Percentiles rank a stretch among this genome's conserved stretches.
Evolutionary conservation across 1,140 invertebrate genomes (phyloP).

Genomic region (Vanessa atalanta): DNA sequence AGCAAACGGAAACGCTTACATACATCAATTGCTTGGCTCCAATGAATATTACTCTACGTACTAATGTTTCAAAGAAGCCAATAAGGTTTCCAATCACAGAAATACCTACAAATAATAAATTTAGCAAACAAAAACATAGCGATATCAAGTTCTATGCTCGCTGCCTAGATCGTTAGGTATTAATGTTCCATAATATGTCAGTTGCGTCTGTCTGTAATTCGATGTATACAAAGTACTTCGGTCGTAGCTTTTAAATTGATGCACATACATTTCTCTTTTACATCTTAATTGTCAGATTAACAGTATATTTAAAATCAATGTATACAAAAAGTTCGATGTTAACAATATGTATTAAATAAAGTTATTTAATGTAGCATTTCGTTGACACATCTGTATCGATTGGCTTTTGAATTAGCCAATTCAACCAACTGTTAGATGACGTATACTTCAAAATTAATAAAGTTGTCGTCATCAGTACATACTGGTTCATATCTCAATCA

Average conservation of each 20-base stretch:
- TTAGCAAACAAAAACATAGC: background rate
- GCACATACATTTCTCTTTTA: constrained; percentile 3
- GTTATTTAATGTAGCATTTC: constrained; percentile 40
- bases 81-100: constrained; percentile 10
- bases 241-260: background rate
- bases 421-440: constrained; percentile 64
- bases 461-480: background rate
- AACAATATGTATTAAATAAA: constrained; percentile 21
- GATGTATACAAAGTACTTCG: background rate
- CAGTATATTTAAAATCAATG: background rate
- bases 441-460: constrained; percentile 31
- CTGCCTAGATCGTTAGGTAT: constrained; percentile 38
- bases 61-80: background rate
- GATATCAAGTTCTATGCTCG: constrained; percentile 14
- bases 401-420: constrained; percentile 68
- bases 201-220: constrained; percentile 4
- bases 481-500: too few relatives aligned
- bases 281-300: background rate
- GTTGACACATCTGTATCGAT: constrained; percentile 69
- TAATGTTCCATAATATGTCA: background rate
- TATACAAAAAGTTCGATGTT: background rate
- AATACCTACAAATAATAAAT: constrained; percentile 4
- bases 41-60: background rate
- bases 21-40: background rate
- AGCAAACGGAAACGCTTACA: background rate